Base-by-base conservation (phyloP, 2,888 invertebrate genomes). In the Nudaria mundana region DNA sequence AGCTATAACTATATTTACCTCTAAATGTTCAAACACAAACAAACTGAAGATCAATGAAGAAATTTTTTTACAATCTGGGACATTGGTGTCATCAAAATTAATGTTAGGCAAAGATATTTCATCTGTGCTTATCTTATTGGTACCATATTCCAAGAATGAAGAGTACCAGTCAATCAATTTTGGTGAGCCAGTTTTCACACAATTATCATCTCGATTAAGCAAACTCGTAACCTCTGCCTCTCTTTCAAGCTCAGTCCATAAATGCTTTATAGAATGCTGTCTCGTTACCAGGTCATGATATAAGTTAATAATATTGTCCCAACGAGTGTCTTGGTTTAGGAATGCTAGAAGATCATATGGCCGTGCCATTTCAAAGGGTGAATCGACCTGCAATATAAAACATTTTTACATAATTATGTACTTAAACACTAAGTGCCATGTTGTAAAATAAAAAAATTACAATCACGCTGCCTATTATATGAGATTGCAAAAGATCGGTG, bases 331-430 rank as follows among this genome's bases (percentile, higher is more conserved):
- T 81, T 96, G 95, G 46, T 94, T 93, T 63, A 95, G 76, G 60
- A 95, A 91, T 2, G 93, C 92, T 37, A 95, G 81, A 29, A 96
- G 83, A 72, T 95, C 95, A 65, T 93, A 92, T 0, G 95, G 93
- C 16, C 91, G 88, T 23, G 92, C 90, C 79, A 95, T 83, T 73
- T 93, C 91, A 78, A 93, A 95, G 3, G 93, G 92, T 3, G 94
- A 93, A 63, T 94, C 92, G 59, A 91, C 74, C 95, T 95, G 77
- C 41, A 90, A 66, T 10, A 15, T 14, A 12, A 29, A 3, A 29
- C 3, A 37, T 23, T 33, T 0, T 12, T 26, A 0, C 18, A 18
- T 11, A 22, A 16, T 30, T 33, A 30, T 10, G 5, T 18, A 8
- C 3, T 6, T 2, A n/a, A n/a, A n/a, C n/a, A n/a, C n/a, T n/a